A percentile compares a stretch with the other conserved stretches of the same genome.
Conservation (phyloP, 2,888 invertebrate species). For the Plebejus anna region DNA sequence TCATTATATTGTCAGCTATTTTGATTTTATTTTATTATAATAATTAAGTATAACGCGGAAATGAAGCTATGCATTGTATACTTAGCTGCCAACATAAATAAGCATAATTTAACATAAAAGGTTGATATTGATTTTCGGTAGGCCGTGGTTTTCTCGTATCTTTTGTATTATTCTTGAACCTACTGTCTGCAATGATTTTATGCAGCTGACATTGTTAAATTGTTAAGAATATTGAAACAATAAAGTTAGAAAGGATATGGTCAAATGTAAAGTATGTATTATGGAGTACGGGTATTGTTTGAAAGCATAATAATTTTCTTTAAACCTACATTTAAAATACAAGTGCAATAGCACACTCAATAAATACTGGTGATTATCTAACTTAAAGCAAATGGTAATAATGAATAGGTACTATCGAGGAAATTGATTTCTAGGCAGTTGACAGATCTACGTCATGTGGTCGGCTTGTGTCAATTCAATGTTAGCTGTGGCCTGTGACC, state of each 20-base stretch:
- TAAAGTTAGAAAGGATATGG: not conserved
- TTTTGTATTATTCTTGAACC: not conserved
- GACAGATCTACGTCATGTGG: too few relatives aligned
- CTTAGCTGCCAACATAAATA: slow-evolving; percentile 1
- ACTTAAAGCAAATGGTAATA: slow-evolving; percentile 21
- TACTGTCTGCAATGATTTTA: not conserved
- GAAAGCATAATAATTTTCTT: slow-evolving; percentile 1
- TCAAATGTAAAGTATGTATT: not conserved
- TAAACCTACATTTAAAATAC: slow-evolving; percentile 13
- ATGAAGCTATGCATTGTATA: not conserved
- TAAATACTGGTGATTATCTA: slow-evolving; percentile 26
- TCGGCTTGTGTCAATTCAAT: too few relatives aligned
- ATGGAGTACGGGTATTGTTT: not conserved
- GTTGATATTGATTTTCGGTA: not conserved
- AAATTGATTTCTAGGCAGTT: too few relatives aligned
- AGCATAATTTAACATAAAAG: not conserved
- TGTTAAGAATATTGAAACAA: not conserved
- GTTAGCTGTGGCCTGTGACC: too few relatives aligned
- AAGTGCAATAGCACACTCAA: slow-evolving; percentile 26
- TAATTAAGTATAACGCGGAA: not conserved
- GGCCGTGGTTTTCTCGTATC: not conserved
- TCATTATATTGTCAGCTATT: not conserved
- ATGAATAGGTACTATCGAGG: not conserved
- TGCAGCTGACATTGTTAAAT: not conserved
- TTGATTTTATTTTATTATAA: too few relatives aligned